phyloP scores from a whole-genome alignment of 2,797 vertebrate species.

The Fundulus diaphanus region DNA sequence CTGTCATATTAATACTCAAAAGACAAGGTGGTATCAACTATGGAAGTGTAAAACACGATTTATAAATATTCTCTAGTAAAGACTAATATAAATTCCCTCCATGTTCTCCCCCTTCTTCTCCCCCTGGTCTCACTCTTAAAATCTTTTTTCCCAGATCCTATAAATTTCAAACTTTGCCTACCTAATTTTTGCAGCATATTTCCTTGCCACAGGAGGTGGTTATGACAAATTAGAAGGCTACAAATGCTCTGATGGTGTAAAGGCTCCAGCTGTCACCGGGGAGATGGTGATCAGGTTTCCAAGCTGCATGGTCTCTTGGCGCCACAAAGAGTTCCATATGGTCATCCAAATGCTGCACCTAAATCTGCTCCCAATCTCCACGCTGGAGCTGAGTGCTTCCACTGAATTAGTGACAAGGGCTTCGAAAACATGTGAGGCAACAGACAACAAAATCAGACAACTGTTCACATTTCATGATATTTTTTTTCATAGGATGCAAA shows the following conservation, averaged over 20 bases:
- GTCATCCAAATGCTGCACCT: constrained; percentile 98
- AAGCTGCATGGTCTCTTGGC: constrained; percentile 97
- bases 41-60: constrained; percentile 37
- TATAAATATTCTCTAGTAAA: constrained; percentile 4
- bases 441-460: constrained; percentile 72
- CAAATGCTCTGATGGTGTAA: constrained; percentile 99
- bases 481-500: neutral
- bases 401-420: constrained; percentile 75
- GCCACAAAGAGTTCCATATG: constrained; percentile 99
- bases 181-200: constrained; percentile 96
- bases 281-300: constrained; percentile 99
- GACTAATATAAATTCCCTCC: neutral
- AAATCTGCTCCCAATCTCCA: constrained; percentile 86
- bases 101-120: constrained; percentile 15
- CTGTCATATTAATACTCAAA: neutral
- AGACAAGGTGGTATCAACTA: constrained; percentile 27
- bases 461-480: neutral
- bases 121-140: constrained; percentile 22
- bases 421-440: constrained; percentile 59
- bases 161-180: constrained; percentile 82
- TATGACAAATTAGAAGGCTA: constrained; percentile 99
- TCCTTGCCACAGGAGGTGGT: constrained; percentile 99
- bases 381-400: constrained; percentile 74
- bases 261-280: constrained; percentile 99
- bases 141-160: constrained; percentile 39